A percentile compares a stretch with the other conserved stretches of the same genome.
Evolutionary conservation across 2,888 invertebrate genomes (phyloP).

Genomic region (Lycocerus yunnanus): DNA sequence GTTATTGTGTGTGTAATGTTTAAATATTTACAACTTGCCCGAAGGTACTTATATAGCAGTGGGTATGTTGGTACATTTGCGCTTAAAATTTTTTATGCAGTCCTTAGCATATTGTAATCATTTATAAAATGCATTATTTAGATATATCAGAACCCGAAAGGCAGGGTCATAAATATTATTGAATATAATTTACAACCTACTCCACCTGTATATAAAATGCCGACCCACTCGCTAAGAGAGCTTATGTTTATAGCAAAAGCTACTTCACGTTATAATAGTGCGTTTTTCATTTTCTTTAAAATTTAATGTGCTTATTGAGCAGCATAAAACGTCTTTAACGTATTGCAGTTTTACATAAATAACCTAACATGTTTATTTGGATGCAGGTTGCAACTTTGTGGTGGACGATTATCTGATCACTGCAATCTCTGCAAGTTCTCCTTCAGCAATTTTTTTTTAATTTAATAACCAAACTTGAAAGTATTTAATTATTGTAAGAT

Average conservation of each 20-base stretch:
- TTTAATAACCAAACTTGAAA: not conserved
- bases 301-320: conserved; percentile 3
- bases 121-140: conserved; percentile 41
- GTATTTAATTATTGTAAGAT: not conserved
- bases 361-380: conserved; percentile 33
- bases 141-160: conserved; percentile 52
- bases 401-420: conserved; percentile 36
- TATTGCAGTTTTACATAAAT: conserved; percentile 19
- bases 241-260: conserved; percentile 13
- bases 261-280: conserved; percentile 18
- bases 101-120: conserved; percentile 34
- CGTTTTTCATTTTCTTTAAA: conserved; percentile 2
- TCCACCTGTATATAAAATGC: conserved; percentile 44
- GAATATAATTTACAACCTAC: conserved; percentile 54
- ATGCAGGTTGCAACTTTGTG: conserved; percentile 43
- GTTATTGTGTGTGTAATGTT: not conserved
- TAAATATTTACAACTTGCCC: not conserved
- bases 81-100: not conserved
- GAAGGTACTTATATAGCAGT: not conserved
- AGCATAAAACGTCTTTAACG: conserved; percentile 11
- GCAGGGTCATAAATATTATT: conserved; percentile 54
- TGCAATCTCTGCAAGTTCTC: not conserved
- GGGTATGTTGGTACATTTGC: conserved; percentile 1
- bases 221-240: conserved; percentile 33
- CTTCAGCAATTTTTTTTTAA: not conserved